A percentile compares a stretch with the other conserved stretches of the same genome.
Evolutionary conservation across 2,113 vertebrate genomes (phyloP).

Genomic region (Coreoperca whiteheadi): DNA sequence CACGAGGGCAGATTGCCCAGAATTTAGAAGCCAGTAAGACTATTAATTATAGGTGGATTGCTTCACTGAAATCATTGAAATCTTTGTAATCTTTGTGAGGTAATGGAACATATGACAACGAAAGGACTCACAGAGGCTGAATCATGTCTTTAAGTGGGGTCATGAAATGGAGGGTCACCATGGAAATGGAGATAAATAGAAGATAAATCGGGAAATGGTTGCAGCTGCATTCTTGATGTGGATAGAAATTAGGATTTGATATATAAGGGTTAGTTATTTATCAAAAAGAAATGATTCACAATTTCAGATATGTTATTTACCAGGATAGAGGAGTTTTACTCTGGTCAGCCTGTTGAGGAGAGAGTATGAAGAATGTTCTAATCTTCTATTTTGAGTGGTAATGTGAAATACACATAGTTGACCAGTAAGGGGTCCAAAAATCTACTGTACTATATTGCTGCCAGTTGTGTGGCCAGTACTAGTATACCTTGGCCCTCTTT

Average conservation of each 20-base stretch:
- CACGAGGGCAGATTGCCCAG: conserved; percentile 63
- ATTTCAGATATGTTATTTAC: background rate
- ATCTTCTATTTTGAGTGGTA: background rate
- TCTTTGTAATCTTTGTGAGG: conserved; percentile 68
- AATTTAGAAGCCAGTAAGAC: conserved; percentile 59
- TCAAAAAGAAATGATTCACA: background rate
- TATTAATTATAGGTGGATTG: conserved; percentile 68
- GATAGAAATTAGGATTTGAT: conserved; percentile 27
- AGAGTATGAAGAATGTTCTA: background rate
- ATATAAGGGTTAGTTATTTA: background rate
- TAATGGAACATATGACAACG: conserved; percentile 65
- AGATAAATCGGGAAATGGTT: conserved; percentile 39
- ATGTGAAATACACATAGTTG: background rate
- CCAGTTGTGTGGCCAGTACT: background rate
- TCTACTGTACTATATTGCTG: background rate
- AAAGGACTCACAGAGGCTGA: conserved; percentile 49
- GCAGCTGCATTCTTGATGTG: conserved; percentile 42
- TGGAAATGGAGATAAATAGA: conserved; percentile 57
- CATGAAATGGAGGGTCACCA: conserved; percentile 33
- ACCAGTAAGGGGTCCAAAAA: background rate
- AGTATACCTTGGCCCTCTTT: background rate
- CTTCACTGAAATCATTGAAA: conserved; percentile 30
- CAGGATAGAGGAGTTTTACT: background rate
- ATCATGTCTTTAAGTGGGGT: conserved; percentile 49
- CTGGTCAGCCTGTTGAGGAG: background rate